A percentile compares a stretch with the other conserved stretches of the same genome.
Evolutionary conservation across 2,797 vertebrate genomes (phyloP).

Genomic region (Muscicapa striata): DNA sequence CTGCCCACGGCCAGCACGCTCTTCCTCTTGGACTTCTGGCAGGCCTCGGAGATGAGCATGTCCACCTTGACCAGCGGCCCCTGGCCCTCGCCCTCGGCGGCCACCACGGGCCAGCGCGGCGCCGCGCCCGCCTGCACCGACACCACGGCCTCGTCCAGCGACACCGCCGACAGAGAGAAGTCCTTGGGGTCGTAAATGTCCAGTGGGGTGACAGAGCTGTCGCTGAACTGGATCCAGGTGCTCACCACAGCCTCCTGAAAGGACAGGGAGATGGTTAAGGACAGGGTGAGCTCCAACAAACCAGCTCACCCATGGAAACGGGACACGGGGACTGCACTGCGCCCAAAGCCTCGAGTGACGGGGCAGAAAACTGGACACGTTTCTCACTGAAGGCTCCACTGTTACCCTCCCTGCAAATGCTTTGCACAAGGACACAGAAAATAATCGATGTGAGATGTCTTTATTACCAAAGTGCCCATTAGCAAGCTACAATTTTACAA

Average conservation of each 20-base stretch:
- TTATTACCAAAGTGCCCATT: background rate
- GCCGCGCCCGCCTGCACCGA: slow-evolving; percentile 78
- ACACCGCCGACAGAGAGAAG: slow-evolving; percentile 87
- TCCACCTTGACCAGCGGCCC: slow-evolving; percentile 89
- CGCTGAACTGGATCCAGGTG: slow-evolving; percentile 95
- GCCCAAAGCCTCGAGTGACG: background rate
- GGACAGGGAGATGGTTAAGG: slow-evolving; percentile 35
- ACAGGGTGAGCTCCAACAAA: background rate
- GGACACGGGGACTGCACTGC: background rate
- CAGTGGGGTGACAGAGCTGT: slow-evolving; percentile 89
- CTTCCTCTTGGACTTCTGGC: slow-evolving; percentile 93
- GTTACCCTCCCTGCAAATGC: background rate
- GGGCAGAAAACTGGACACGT: background rate
- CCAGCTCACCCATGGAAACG: background rate
- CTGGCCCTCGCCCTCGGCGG: slow-evolving; percentile 89
- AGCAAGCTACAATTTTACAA: background rate
- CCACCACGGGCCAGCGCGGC: slow-evolving; percentile 83
- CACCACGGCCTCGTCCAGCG: slow-evolving; percentile 86
- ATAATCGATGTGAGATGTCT: background rate
- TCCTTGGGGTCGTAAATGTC: slow-evolving; percentile 89
- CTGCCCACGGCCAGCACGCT: slow-evolving; percentile 87
- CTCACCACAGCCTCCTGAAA: slow-evolving; percentile 91
- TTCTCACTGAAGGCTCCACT: background rate
- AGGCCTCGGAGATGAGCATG: slow-evolving; percentile 89
- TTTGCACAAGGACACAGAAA: background rate